Evolutionary conservation across 2,113 vertebrate genomes (phyloP).

Genomic region (Microtus richardsoni): DNA sequence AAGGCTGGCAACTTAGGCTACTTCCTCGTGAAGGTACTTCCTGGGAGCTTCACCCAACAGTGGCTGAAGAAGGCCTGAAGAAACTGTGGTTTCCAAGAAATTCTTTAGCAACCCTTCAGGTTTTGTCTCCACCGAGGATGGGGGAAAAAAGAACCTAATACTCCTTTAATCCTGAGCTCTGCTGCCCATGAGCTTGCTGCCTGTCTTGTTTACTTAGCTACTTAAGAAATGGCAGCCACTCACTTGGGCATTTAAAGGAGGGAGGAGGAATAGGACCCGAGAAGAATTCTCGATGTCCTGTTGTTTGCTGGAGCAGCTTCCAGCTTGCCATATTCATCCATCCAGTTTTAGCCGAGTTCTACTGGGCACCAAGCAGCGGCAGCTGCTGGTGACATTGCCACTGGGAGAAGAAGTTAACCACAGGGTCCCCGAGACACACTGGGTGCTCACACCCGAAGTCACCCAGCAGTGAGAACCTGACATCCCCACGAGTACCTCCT

Average conservation of each 20-base stretch:
- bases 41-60: constrained; percentile 58
- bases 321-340: fast-evolving
- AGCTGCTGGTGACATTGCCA: background rate
- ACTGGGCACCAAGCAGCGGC: background rate
- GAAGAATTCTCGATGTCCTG: background rate
- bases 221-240: constrained; percentile 50
- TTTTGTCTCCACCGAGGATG: constrained; percentile 72
- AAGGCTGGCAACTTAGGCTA: background rate
- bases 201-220: constrained; percentile 62
- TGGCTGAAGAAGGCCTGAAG: constrained; percentile 55
- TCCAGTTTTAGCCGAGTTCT: fast-evolving
- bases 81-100: constrained; percentile 58
- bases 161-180: constrained; percentile 71
- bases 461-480: fast-evolving
- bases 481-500: background rate
- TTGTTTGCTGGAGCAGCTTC: background rate
- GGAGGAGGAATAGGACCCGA: background rate
- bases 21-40: background rate
- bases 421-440: fast-evolving
- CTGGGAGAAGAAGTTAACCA: background rate
- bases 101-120: constrained; percentile 72
- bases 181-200: background rate
- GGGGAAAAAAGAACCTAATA: constrained; percentile 76
- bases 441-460: background rate
- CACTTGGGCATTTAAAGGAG: background rate